Evolutionary conservation across 2,888 invertebrate genomes (phyloP).

Genomic region (Heteromurus nitidus): DNA sequence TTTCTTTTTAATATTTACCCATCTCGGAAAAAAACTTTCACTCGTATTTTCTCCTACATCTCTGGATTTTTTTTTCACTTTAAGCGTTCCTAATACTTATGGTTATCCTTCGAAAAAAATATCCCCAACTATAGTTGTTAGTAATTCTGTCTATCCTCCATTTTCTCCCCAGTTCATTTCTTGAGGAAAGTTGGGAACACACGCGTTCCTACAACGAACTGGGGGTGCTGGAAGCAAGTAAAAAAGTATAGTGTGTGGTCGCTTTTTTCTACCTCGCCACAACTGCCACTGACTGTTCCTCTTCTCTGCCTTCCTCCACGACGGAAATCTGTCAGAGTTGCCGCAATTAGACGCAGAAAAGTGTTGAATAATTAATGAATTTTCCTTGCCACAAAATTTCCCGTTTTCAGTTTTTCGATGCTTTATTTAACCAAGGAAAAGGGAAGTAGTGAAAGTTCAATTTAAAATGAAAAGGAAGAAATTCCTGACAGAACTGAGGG

Average conservation of each 20-base stretch:
- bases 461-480: conserved; percentile 40
- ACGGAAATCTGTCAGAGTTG: conserved; percentile 65
- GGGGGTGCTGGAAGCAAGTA: conserved; percentile 12
- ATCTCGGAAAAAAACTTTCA: conserved; percentile 42
- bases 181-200: conserved; percentile 22
- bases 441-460: conserved; percentile 34
- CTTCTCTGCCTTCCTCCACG: conserved; percentile 11
- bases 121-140: no score
- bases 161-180: conserved; percentile 7
- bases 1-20: conserved; percentile 57
- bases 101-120: background rate
- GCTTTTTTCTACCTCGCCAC: background rate
- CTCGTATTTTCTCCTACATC: conserved; percentile 5
- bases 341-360: conserved; percentile 67
- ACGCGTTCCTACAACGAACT: conserved; percentile 11
- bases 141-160: conserved; percentile 4
- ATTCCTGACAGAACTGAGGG: no score
- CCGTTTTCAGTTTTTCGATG: conserved; percentile 24
- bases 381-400: conserved; percentile 39
- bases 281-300: background rate
- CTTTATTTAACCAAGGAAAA: conserved; percentile 24
- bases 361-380: conserved; percentile 68
- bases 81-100: conserved; percentile 17
- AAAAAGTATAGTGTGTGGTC: background rate
- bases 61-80: conserved; percentile 10